Base-by-base conservation (phyloP, 2,797 vertebrate species). In the Eurystomus glaucurus region DNA sequence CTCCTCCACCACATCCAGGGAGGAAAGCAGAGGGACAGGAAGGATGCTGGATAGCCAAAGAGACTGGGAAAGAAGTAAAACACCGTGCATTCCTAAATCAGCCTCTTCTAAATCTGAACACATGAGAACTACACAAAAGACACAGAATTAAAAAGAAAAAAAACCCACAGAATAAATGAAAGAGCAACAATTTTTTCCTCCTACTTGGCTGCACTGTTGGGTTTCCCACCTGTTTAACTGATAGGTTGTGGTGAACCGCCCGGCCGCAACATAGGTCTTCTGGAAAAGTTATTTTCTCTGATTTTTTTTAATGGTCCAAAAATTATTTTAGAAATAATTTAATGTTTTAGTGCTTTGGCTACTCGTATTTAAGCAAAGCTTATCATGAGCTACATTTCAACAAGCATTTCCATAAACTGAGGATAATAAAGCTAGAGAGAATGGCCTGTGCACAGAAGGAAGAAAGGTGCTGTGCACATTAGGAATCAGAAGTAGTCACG, bases 11-110 rank as follows among this genome's bases (percentile, higher is more conserved):
- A 13, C 0, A 0, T 13, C 31, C 28, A 37, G 20, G 26, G 52
- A 57, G 17, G 26, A 78, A 66, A 68, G 43, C 1, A 0, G 65
- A 26, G 26, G 4, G n/a, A 65, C 0, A 1, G 31, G 33, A 80
- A 69, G 20, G 66, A 75, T 43, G 43, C 33, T 23, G 14, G 45
- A 57, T 13, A 61, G 26, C 19, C 37, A 31, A 23, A 54, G 10
- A 23, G 62, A 39, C 31, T 20, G 25, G 11, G 19, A 85, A 66
- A 65, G 29, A 77, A 22, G 25, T 82, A 55, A 23, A 90, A 16
- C 12, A 33, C 43, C 22, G 41, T 21, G 25, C 2, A 4, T 46
- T 75, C 29, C 10, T 52, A 15, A 29, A 41, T 46, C 17, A 65
- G 37, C 61, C 14, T 69, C 35, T 72, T 84, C 48, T 37, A 8